Evolutionary conservation across 1,140 invertebrate genomes (phyloP).

Genomic region (Ditylenchus dipsaci): DNA sequence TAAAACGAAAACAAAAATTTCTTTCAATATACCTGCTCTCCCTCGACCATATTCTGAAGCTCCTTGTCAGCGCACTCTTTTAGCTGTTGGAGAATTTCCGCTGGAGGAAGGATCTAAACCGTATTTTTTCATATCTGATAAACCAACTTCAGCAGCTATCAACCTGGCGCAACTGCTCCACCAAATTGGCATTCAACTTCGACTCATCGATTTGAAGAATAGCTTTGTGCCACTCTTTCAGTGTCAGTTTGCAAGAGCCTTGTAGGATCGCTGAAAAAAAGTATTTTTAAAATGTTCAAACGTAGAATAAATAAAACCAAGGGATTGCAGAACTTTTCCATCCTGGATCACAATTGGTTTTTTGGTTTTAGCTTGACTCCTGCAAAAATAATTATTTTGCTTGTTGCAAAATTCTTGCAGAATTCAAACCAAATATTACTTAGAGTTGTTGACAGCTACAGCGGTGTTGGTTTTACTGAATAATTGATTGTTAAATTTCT

Average conservation of each 20-base stretch:
- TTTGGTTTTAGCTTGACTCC: conserved; percentile 21
- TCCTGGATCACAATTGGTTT: conserved; percentile 36
- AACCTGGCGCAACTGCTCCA: conserved; percentile 11
- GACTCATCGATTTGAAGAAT: conserved; percentile 33
- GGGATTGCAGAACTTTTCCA: conserved; percentile 24
- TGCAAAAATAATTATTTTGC: too few species aligned
- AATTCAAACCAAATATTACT: too few species aligned
- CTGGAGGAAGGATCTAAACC: conserved; percentile 13
- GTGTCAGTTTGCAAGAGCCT: conserved; percentile 39
- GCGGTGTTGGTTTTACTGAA: too few species aligned
- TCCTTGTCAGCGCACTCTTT: conserved; percentile 12
- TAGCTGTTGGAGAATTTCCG: conserved; percentile 26
- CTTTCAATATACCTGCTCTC: conserved; percentile 21
- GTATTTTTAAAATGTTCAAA: not conserved
- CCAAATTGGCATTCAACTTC: conserved; percentile 16
- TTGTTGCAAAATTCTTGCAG: too few species aligned
- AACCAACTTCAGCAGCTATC: too few species aligned
- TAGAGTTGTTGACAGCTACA: too few species aligned
- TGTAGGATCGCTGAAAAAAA: conserved; percentile 40
- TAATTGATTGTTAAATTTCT: too few species aligned
- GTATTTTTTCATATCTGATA: too few species aligned
- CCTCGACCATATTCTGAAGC: conserved; percentile 29
- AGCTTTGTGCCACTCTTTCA: conserved; percentile 31
- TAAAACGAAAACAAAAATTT: too few species aligned
- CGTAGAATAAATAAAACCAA: conserved; percentile 27